A percentile compares a stretch with the other conserved stretches of the same genome.
Conservation (phyloP, 2,113 vertebrate genomes). For the Dasypus novemcinctus region DNA sequence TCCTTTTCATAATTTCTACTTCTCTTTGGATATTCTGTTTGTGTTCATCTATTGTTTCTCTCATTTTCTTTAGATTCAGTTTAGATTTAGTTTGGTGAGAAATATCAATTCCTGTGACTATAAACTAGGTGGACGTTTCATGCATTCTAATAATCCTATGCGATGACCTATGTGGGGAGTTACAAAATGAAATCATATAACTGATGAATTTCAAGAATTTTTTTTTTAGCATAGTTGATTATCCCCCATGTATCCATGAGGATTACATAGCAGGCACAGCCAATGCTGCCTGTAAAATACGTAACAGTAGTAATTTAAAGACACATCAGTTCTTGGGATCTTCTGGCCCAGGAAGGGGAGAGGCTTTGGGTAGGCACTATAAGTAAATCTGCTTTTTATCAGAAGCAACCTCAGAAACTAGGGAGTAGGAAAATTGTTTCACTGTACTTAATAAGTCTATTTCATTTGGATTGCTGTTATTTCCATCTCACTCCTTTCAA, state of each 20-base stretch:
- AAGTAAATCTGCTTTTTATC: background rate
- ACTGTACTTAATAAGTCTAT: background rate
- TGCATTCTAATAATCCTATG: background rate
- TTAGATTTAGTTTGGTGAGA: background rate
- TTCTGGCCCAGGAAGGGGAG: background rate
- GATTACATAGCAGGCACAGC: background rate
- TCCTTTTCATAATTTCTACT: too few relatives aligned
- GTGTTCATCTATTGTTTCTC: too few relatives aligned
- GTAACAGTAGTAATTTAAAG: background rate
- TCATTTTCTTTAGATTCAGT: background rate
- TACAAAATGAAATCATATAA: background rate
- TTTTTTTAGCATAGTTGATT: background rate
- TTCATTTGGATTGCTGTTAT: constrained; percentile 41
- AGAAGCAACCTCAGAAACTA: background rate
- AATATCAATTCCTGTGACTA: background rate
- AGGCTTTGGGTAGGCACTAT: background rate
- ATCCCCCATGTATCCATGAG: background rate
- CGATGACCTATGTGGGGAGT: background rate
- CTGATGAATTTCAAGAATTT: background rate
- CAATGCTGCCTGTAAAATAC: background rate
- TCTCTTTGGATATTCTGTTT: too few relatives aligned
- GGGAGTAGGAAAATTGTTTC: background rate
- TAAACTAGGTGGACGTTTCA: background rate
- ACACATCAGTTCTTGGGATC: background rate
- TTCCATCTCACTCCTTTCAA: constrained; percentile 40